Evolutionary conservation across 2,888 invertebrate genomes (phyloP).

Genomic region (Nephrotoma appendiculata): DNA sequence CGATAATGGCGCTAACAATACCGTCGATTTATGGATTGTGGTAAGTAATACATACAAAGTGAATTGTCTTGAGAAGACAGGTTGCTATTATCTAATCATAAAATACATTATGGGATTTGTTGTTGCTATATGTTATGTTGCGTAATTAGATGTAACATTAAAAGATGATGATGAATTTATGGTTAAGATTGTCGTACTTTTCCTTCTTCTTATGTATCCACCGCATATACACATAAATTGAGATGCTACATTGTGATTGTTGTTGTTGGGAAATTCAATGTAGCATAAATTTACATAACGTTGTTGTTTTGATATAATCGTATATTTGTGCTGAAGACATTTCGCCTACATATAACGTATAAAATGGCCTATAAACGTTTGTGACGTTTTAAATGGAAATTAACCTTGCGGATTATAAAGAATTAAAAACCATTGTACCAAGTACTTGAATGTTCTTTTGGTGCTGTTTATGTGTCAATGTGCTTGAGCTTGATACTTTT

Average conservation of each 20-base stretch:
- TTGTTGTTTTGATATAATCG: background rate
- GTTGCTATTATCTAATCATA: background rate
- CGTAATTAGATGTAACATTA: background rate
- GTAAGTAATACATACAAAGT: conserved; percentile 35
- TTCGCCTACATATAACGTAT: background rate
- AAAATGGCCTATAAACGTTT: background rate
- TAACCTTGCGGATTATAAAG: background rate
- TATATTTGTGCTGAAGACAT: background rate
- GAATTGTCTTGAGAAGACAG: background rate
- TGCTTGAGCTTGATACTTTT: background rate
- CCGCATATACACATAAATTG: background rate
- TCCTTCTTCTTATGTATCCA: background rate
- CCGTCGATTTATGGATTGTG: conserved; percentile 96
- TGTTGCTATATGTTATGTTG: background rate
- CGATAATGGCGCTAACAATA: conserved; percentile 93
- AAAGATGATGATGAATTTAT: background rate
- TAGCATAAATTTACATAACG: background rate
- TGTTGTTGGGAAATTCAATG: background rate
- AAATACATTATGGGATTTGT: background rate
- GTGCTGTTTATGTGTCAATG: background rate
- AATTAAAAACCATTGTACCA: background rate
- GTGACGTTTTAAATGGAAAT: background rate
- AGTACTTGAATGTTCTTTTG: background rate
- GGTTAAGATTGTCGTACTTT: background rate
- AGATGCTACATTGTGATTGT: background rate